phyloP scores from a whole-genome alignment of 2,797 vertebrate species.

The Chlorospingus flavigularis region DNA sequence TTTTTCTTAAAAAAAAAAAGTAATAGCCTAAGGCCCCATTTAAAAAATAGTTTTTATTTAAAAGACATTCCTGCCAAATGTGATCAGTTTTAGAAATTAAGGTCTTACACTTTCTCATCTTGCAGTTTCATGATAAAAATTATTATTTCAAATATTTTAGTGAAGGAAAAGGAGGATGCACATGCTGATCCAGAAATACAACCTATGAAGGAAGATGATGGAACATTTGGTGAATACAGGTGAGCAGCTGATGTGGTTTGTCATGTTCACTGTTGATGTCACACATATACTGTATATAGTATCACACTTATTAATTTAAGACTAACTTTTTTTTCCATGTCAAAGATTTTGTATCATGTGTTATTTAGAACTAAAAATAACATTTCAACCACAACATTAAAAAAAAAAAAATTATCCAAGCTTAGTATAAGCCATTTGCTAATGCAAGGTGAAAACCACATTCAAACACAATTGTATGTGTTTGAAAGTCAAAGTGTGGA shows the following conservation, averaged over 20 bases:
- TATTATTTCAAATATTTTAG: conserved; percentile 71
- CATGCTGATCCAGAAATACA: conserved; percentile 98
- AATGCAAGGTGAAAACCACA: neutral
- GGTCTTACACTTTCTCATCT: neutral
- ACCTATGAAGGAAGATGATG: conserved; percentile 98
- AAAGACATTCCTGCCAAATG: neutral
- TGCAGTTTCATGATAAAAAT: neutral
- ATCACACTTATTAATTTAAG: neutral
- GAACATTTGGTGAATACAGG: conserved; percentile 99
- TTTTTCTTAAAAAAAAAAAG: neutral
- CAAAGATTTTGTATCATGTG: neutral
- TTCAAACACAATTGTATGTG: neutral
- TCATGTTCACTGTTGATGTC: neutral
- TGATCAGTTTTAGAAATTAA: neutral
- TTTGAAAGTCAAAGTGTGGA: neutral
- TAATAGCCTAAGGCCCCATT: neutral
- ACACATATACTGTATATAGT: neutral
- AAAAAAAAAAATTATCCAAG: neutral
- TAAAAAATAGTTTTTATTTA: neutral
- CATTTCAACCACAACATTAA: neutral
- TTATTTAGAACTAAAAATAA: neutral
- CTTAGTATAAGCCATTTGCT: neutral
- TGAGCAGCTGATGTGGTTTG: conserved; percentile 74
- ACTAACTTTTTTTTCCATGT: neutral
- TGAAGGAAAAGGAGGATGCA: conserved; percentile 98